Percentiles rank a stretch among this genome's conserved stretches.
These are phyloP conservation scores for Tolypeutes matacus DNA, from an alignment of 2,797 vertebrate genomes.

Conservation along the genomic window DNA sequence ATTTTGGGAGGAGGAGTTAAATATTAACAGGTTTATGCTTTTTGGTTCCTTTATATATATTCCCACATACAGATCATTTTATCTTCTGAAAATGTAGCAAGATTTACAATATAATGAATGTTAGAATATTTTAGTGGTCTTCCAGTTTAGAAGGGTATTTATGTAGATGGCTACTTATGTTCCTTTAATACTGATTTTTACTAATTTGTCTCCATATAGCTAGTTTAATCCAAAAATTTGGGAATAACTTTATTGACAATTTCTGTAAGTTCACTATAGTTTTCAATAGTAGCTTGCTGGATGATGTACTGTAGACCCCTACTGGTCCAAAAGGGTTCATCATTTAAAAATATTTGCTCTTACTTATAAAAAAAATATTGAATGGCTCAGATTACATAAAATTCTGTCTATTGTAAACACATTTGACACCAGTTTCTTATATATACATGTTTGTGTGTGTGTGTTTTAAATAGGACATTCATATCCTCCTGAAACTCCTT, in stretches of 20 bases:
- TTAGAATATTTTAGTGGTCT: neutral
- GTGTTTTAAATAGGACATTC: neutral
- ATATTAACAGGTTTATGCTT: neutral
- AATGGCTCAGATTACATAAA: constrained; percentile 10
- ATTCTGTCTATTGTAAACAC: neutral
- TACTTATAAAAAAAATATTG: neutral
- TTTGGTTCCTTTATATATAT: neutral
- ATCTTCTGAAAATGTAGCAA: neutral
- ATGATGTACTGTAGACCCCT: neutral
- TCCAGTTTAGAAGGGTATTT: neutral
- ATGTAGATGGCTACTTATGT: neutral
- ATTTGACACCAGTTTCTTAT: neutral
- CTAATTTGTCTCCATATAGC: neutral
- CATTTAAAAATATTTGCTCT: neutral
- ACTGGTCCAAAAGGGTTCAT: neutral
- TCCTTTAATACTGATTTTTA: neutral
- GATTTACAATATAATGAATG: neutral
- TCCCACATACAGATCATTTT: neutral
- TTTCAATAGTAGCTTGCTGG: neutral
- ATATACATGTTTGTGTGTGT: neutral
- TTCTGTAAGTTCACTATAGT: neutral
- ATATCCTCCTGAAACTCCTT: neutral
- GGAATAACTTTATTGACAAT: neutral
- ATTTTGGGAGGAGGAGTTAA: neutral
- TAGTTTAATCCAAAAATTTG: neutral